These are phyloP conservation scores for Trissolcus basalis DNA, from an alignment of 1,140 invertebrate species.

Conservation along the genomic window DNA sequence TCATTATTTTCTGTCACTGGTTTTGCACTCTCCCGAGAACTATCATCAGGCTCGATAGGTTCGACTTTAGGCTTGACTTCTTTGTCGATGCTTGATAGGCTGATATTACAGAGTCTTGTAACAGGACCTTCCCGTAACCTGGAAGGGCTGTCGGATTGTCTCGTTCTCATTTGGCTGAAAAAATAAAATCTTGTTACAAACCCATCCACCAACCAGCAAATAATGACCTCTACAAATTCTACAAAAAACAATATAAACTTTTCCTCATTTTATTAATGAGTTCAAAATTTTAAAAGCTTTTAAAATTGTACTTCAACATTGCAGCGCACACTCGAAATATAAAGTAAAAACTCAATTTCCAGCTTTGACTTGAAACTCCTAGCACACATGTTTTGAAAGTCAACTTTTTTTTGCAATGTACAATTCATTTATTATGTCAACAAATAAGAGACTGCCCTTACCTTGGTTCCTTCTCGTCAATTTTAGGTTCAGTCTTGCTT, in stretches of 20 bases:
- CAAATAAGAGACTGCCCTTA: slow-evolving; percentile 4
- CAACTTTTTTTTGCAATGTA: too few species aligned
- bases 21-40: slow-evolving; percentile 68
- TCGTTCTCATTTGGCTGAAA: slow-evolving; percentile 47
- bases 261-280: neutral
- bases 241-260: neutral
- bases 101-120: slow-evolving; percentile 67
- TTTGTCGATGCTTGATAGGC: slow-evolving; percentile 66
- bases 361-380: too few species aligned
- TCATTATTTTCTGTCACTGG: slow-evolving; percentile 66
- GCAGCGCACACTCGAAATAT: too few species aligned
- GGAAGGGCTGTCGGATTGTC: slow-evolving; percentile 68
- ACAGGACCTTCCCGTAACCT: slow-evolving; percentile 72
- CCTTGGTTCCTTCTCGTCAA: slow-evolving; percentile 69
- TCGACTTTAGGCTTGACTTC: slow-evolving; percentile 66
- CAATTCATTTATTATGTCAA: too few species aligned
- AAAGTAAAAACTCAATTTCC: too few species aligned
- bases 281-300: neutral
- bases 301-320: too few species aligned
- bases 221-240: too few species aligned
- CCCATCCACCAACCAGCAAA: too few species aligned
- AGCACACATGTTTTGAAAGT: too few species aligned
- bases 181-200: neutral
- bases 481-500: slow-evolving; percentile 58
- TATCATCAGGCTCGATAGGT: slow-evolving; percentile 64